Conservation (phyloP, 2,888 invertebrate species). For the Margaritifera margaritifera region DNA sequence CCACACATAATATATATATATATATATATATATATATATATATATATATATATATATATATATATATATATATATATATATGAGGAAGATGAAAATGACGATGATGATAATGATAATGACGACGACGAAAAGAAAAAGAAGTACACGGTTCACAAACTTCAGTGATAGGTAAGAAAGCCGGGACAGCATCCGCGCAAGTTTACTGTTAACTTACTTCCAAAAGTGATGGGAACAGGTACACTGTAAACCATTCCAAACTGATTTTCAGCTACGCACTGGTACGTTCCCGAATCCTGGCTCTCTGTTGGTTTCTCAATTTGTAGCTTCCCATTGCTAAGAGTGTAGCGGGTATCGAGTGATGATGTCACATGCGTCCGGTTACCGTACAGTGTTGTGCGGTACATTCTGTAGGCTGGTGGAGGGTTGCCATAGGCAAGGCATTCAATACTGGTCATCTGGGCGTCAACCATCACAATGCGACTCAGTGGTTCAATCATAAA, state of each 20-base stretch:
- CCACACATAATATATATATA: no score
- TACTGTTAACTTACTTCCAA: constrained; percentile 78
- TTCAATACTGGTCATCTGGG: constrained; percentile 61
- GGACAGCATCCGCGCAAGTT: no score
- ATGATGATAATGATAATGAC: no score
- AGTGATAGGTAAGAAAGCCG: no score
- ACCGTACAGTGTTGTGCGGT: constrained; percentile 75
- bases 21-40: no score
- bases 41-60: no score
- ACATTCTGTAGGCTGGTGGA: constrained; percentile 90
- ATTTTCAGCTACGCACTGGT: constrained; percentile 94
- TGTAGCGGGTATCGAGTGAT: constrained; percentile 75
- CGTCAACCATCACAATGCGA: constrained; percentile 58
- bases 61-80: no score
- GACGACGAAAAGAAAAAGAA: no score
- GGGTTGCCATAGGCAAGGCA: constrained; percentile 82
- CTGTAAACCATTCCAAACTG: constrained; percentile 90
- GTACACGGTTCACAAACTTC: no score
- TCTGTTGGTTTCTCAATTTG: constrained; percentile 87
- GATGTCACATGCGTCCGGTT: constrained; percentile 22
- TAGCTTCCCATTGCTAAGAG: constrained; percentile 91
- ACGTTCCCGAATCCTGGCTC: constrained; percentile 86
- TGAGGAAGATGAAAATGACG: no score
- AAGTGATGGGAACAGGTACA: constrained; percentile 89
- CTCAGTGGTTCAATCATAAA: constrained; percentile 79